Evolutionary conservation across 1,140 invertebrate genomes (phyloP), one percentile per base, ranked within the genome.

Genomic region (Apis laboriosa): DNA sequence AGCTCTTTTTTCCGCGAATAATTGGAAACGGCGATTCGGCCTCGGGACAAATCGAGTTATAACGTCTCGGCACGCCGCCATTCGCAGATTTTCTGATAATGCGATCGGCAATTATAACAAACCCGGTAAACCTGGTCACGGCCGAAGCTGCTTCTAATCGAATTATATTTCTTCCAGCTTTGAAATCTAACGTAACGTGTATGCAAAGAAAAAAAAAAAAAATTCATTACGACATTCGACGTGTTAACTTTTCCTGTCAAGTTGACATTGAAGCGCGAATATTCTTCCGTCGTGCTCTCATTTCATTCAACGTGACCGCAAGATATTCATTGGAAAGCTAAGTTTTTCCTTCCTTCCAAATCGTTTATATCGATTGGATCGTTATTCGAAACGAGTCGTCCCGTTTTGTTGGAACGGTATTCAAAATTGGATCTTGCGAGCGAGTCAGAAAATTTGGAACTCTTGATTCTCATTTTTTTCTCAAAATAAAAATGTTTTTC

Each of bases 101-200:
- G 73, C 80, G 80, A 81, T 81, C 73, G 80, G 43, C 43, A 81
- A 81, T 81, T 81, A 68, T 43, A 68, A 68, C 72, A 19, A 49
- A 55, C n/a, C 51, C 24, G 17, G 28, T 19, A 74, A 81, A 77
- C 73, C 68, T 77, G 80, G 73, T 77, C 80, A 81, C 21, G 80
- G 80, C 34, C 80, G 80, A 61, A 17, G 12, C 28, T 28, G 11
- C 43, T 77, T 21, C 80, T 81, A 81, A 81, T 76, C 64, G 63
- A 81, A 77, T 81, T 81, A 81, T 81, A 73, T 68, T 61, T 24
- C 53, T 76, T 81, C 64, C 12, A n/a, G 43, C 53, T 13, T 56
- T 13, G 34, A 67, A 81, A 76, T 67, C 61, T 61, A 49, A 56
- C 53, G 28, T 34, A 55, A 34, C 17, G 17, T 9, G 15, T 9